These are phyloP conservation scores for Drosophila barbarae DNA, from an alignment of 2,888 invertebrate genomes.

Conservation along the genomic window DNA sequence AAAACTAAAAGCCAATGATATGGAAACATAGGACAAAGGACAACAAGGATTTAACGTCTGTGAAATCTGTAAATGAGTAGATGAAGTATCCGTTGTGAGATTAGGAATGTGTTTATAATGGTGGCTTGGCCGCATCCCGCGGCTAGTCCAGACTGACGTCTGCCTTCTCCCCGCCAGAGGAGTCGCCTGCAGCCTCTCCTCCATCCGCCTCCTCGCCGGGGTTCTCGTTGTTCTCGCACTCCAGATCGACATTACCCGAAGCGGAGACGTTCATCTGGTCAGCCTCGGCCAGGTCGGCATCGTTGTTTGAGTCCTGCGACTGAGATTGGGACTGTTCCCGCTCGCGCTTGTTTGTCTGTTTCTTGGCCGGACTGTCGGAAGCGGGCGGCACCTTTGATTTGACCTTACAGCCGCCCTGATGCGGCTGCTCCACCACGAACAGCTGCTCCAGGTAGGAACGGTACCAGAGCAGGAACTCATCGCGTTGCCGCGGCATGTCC, in stretches of 20 bases:
- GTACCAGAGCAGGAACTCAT: constrained; percentile 77
- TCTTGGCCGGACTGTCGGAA: constrained; percentile 36
- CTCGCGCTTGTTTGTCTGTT: constrained; percentile 48
- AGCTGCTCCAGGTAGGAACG: constrained; percentile 75
- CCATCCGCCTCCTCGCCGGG: constrained; percentile 70
- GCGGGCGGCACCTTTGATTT: constrained; percentile 25
- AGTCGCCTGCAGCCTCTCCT: constrained; percentile 30
- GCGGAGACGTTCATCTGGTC: constrained; percentile 84
- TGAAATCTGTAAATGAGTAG: constrained; percentile 20
- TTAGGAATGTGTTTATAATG: constrained; percentile 29
- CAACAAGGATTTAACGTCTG: constrained; percentile 28
- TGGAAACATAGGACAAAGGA: constrained; percentile 6
- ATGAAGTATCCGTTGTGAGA: constrained; percentile 17
- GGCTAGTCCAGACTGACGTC: constrained; percentile 41
- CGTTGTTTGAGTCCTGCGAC: constrained; percentile 70
- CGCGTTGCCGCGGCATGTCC: constrained; percentile 74
- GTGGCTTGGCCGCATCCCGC: neutral
- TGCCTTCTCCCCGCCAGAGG: constrained; percentile 34
- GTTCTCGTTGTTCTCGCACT: constrained; percentile 77
- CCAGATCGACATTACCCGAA: constrained; percentile 48
- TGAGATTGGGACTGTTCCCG: constrained; percentile 55
- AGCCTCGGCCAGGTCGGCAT: constrained; percentile 89
- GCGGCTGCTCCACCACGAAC: constrained; percentile 62
- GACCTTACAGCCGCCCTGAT: constrained; percentile 12
- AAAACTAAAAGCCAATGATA: constrained; percentile 37